Base-by-base conservation (phyloP, 2,888 invertebrate genomes). In the Perizoma flavofasciatum region DNA sequence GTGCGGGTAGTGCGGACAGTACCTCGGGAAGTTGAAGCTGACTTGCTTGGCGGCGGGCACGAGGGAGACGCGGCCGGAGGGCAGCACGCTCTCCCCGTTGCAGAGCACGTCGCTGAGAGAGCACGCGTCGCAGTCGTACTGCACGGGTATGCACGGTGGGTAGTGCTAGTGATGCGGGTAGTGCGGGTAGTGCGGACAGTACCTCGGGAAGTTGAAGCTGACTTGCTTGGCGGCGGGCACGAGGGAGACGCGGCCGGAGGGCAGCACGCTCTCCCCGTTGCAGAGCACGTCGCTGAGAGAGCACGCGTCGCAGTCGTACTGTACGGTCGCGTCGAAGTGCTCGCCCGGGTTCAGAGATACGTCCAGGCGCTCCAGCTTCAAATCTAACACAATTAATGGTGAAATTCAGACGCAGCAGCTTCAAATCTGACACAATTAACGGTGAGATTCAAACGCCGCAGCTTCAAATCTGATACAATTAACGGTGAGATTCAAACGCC, bases 21-120 rank as follows among this genome's bases (percentile, higher is more conserved):
- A 86, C 88, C 79, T 79, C 0, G 85, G 80, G 49, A 85, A 83
- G 56, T 85, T 86, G 41, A 87, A 79, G 65, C 74, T 83, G 67
- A 88, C 67, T 63, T 77, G 71, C 47, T 79, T 83, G 1, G 75
- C 67, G 0, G 66, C 63, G 0, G 74, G 63, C 7, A 81, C 71
- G 11, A 83, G 63, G 10, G 78, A 71, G 22, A 87, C 72, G 2
- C 76, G 54, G 0, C 85, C 85, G 0, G 66, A 64, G 0, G n/a
- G n/a, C n/a, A 82, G 47, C 0, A 78, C 77, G 43, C 79, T 83
- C 52, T 77, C 77, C 0, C 87, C 88, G 55, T 80, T 78, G 44
- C 88, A 89, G 5, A 82, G 41, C 0, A 89, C 73, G 57, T 88
- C 86, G 0, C 61, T 65, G 1, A 86, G 59, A 0, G 71, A 66